These are phyloP conservation scores for Onychomys arenicola DNA, from an alignment of 2,797 vertebrate species.

Conservation along the genomic window DNA sequence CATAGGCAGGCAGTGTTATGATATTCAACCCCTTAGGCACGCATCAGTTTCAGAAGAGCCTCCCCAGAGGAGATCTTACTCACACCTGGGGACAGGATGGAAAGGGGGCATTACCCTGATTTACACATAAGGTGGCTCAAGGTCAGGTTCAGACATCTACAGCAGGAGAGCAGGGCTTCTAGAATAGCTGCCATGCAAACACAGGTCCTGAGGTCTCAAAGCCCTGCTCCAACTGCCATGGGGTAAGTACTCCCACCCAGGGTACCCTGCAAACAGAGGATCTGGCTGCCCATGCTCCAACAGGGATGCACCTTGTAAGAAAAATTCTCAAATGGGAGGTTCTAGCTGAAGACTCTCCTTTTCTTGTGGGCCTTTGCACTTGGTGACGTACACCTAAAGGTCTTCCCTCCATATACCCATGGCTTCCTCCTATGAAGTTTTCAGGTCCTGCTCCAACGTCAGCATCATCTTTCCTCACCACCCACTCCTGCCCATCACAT, in stretches of 20 bases:
- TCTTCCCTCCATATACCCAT: too few species aligned
- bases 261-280: accelerated
- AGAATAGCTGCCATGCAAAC: not conserved
- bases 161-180: not conserved
- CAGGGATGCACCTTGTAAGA: not conserved
- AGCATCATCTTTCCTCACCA: not conserved
- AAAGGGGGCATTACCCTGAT: not conserved
- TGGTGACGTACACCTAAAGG: not conserved
- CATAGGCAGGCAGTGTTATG: not conserved
- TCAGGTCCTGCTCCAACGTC: too few species aligned
- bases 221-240: not conserved
- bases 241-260: not conserved
- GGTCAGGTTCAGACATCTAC: not conserved
- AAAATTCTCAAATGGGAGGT: not conserved
- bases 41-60: not conserved
- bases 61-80: not conserved
- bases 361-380: not conserved
- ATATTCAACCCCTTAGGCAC: not conserved
- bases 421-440: not conserved
- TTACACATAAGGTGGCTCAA: accelerated
- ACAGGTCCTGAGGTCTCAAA: not conserved
- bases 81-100: not conserved
- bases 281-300: not conserved
- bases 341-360: not conserved
- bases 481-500: accelerated